phyloP scores from a whole-genome alignment of 2,113 vertebrate genomes.

The Hemichromis elongatus region DNA sequence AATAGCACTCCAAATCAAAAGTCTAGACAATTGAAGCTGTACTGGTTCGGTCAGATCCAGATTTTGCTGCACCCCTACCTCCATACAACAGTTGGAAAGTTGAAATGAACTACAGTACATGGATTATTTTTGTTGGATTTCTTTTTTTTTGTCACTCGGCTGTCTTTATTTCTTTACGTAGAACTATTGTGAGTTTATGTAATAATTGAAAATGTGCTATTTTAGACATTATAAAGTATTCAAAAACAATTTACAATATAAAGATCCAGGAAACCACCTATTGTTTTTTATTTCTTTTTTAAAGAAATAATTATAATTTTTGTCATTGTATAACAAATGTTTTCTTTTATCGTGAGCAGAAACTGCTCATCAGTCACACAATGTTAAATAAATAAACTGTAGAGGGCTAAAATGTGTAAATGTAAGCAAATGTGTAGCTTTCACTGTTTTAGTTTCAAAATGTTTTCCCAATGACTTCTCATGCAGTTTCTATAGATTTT shows the following conservation, averaged over 20 bases:
- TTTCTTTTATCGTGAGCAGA: not conserved
- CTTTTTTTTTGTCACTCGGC: not conserved
- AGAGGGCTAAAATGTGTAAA: not conserved
- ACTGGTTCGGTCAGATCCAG: not conserved
- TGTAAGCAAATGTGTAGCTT: not conserved
- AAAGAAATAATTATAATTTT: not conserved
- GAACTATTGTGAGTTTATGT: not conserved
- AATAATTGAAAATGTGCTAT: not conserved
- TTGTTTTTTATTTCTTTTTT: not conserved
- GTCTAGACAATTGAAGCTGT: not conserved
- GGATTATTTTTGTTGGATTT: not conserved
- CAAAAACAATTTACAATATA: not conserved
- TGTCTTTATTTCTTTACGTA: not conserved
- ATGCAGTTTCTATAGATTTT: not conserved
- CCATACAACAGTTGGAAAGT: not conserved
- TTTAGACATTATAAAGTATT: not conserved
- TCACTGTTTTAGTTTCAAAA: not conserved
- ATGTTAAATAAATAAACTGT: not conserved
- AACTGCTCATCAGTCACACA: not conserved
- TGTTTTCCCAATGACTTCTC: not conserved
- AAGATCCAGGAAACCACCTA: not conserved
- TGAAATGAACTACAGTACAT: not conserved
- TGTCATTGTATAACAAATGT: not conserved
- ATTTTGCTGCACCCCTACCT: not conserved
- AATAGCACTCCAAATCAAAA: not conserved